A percentile compares a stretch with the other conserved stretches of the same genome.
phyloP scores from a whole-genome alignment of 2,113 vertebrate species.

The Hyperoodon ampullatus region DNA sequence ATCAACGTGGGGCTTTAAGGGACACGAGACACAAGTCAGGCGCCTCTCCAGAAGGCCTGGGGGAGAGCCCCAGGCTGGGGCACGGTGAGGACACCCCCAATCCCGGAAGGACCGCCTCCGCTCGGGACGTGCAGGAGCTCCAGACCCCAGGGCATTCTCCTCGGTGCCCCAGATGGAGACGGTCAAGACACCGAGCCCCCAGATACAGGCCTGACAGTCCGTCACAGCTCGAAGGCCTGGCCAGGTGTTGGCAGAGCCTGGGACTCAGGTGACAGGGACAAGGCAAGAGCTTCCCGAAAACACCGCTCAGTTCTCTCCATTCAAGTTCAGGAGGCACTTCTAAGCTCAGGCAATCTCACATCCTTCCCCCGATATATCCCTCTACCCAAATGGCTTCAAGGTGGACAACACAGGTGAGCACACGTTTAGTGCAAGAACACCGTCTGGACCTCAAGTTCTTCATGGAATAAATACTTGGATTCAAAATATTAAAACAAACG shows the following conservation, averaged over 20 bases:
- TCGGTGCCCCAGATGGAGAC: background rate
- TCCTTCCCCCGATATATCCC: background rate
- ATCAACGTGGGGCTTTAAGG: background rate
- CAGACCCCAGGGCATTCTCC: fast-evolving
- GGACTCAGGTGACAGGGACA: background rate
- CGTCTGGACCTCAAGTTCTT: background rate
- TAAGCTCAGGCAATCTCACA: fast-evolving
- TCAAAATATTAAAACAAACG: background rate
- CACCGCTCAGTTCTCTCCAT: fast-evolving
- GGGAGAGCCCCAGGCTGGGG: background rate
- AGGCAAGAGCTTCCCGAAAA: background rate
- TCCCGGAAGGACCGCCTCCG: background rate
- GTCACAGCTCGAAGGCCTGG: fast-evolving
- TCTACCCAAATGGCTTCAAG: background rate
- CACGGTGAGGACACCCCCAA: fast-evolving
- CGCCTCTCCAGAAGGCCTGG: background rate
- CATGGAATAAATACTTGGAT: background rate
- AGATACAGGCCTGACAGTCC: fast-evolving
- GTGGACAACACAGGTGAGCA: fast-evolving
- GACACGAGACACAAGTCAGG: background rate
- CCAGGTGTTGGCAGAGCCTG: background rate
- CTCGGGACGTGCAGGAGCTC: background rate
- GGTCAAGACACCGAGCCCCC: background rate
- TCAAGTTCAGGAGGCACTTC: background rate
- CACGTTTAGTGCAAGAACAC: fast-evolving